A percentile compares a stretch with the other conserved stretches of the same genome.
Conservation (phyloP, 92 coral and sea anemone genomes). For the Diadumene lineata region DNA sequence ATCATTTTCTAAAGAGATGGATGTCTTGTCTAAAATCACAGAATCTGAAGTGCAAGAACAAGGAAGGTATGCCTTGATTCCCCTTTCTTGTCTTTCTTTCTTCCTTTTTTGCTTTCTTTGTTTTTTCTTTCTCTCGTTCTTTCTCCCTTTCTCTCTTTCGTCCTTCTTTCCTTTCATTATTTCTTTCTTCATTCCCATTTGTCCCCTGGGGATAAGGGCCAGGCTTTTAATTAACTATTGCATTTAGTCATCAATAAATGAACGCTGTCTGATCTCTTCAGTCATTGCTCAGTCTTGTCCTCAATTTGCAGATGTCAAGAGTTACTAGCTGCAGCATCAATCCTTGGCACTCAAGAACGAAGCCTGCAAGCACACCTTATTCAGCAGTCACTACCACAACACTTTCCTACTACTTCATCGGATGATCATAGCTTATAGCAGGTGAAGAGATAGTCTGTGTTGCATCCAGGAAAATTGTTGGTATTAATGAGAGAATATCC, state of each 20-base stretch:
- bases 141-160: not conserved
- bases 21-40: slow-evolving; percentile 61
- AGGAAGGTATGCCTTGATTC: too few relatives aligned
- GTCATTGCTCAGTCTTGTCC: not conserved
- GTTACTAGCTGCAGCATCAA: slow-evolving; percentile 85
- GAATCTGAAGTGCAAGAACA: slow-evolving; percentile 81
- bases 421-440: slow-evolving; percentile 22
- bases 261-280: too few relatives aligned
- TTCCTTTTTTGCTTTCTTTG: not conserved
- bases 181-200: too few relatives aligned
- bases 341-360: slow-evolving; percentile 81
- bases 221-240: too few relatives aligned
- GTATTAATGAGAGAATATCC: too few relatives aligned
- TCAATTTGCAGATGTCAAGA: slow-evolving; percentile 70
- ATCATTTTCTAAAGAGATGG: slow-evolving; percentile 80
- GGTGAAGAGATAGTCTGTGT: too few relatives aligned
- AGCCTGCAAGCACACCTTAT: slow-evolving; percentile 83
- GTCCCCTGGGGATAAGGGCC: too few relatives aligned
- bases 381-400: slow-evolving; percentile 25
- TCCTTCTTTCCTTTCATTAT: too few relatives aligned
- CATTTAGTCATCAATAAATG: too few relatives aligned
- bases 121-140: not conserved
- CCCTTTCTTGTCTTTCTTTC: too few relatives aligned
- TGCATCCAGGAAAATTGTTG: too few relatives aligned
- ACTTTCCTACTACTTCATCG: not conserved